These are phyloP conservation scores for Corythoichthys intestinalis DNA, from an alignment of 2,113 vertebrate genomes.

Conservation along the genomic window DNA sequence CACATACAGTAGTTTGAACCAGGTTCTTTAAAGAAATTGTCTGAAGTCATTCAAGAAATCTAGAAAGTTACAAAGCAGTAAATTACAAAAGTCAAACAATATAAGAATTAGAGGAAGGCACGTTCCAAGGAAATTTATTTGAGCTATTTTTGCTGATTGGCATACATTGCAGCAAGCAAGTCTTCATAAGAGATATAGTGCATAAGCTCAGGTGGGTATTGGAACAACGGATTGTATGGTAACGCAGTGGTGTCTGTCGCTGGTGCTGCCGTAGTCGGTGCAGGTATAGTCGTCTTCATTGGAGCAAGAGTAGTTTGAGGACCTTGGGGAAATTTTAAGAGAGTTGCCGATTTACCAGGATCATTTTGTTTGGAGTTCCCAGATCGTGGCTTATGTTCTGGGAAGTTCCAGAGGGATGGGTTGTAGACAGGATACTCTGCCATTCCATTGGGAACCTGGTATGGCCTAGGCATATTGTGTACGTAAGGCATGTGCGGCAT, in stretches of 20 bases:
- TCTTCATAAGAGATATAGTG: background rate
- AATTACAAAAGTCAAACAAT: background rate
- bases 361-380: background rate
- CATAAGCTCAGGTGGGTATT: background rate
- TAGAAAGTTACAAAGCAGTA: background rate
- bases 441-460: background rate
- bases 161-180: slow-evolving; percentile 2
- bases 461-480: background rate
- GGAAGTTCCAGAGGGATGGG: background rate
- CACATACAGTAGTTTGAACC: background rate
- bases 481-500: background rate
- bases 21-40: background rate
- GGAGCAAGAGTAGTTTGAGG: background rate
- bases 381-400: background rate
- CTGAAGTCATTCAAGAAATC: background rate
- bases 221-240: background rate
- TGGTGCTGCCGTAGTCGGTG: background rate
- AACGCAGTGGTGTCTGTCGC: background rate
- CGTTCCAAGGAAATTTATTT: background rate
- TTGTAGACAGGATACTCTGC: background rate
- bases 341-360: background rate
- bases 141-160: background rate
- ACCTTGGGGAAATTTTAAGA: background rate
- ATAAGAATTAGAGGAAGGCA: background rate
- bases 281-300: background rate